Percentiles rank a stretch among this genome's conserved stretches.
phyloP scores from a whole-genome alignment of 2,797 vertebrate species.

The Melanotaenia maccullochi region DNA sequence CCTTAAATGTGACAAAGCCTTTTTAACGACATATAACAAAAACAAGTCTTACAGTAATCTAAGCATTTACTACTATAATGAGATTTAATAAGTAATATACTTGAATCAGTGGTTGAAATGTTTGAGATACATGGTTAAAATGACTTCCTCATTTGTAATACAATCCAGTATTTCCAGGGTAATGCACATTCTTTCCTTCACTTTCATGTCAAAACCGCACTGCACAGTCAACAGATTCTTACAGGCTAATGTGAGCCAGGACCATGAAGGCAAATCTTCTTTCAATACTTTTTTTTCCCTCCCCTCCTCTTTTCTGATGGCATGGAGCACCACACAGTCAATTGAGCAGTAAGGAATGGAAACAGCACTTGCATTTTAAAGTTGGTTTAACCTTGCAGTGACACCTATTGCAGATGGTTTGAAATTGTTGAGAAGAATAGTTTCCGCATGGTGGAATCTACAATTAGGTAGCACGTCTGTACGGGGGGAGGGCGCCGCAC shows the following conservation, averaged over 20 bases:
- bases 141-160: slow-evolving; percentile 16
- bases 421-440: slow-evolving; percentile 77
- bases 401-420: slow-evolving; percentile 80
- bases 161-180: slow-evolving; percentile 5
- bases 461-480: slow-evolving; percentile 79
- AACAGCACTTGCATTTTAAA: slow-evolving; percentile 67
- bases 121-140: slow-evolving; percentile 24
- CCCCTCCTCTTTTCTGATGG: slow-evolving; percentile 14
- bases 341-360: slow-evolving; percentile 53
- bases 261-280: slow-evolving; percentile 33
- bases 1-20: slow-evolving; percentile 7
- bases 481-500: too few relatives aligned
- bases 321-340: slow-evolving; percentile 36
- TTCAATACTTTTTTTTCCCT: slow-evolving; percentile 6
- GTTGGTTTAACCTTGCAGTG: slow-evolving; percentile 79
- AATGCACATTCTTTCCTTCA: slow-evolving; percentile 18
- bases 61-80: slow-evolving; percentile 16
- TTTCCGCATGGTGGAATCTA: slow-evolving; percentile 79
- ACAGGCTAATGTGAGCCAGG: slow-evolving; percentile 40
- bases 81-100: slow-evolving; percentile 7
- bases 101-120: slow-evolving; percentile 20
- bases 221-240: slow-evolving; percentile 28
- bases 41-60: slow-evolving; percentile 9
- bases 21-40: slow-evolving; percentile 1
- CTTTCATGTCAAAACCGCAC: slow-evolving; percentile 43